phyloP scores from a whole-genome alignment of 2,888 invertebrate species.

The Leptinotarsa tumamoca region DNA sequence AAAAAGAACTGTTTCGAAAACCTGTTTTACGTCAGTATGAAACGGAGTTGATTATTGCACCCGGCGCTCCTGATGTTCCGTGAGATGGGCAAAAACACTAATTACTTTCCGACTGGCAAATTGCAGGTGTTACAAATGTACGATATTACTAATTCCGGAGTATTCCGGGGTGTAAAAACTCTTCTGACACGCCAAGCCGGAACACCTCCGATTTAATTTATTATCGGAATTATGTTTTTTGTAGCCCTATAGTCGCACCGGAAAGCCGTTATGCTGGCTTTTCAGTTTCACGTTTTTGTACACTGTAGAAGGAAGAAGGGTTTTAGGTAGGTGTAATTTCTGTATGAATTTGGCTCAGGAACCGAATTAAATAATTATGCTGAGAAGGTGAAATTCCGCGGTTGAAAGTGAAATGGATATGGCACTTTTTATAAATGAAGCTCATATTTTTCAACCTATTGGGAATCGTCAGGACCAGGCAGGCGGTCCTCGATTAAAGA shows the following conservation, averaged over 20 bases:
- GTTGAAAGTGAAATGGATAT: background rate
- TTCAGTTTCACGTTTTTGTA: slow-evolving; percentile 31
- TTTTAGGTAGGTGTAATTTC: slow-evolving; percentile 20
- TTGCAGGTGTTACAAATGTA: slow-evolving; percentile 66
- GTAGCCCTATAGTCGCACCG: slow-evolving; percentile 37
- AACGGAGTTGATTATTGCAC: background rate
- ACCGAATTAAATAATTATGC: background rate
- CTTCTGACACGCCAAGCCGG: slow-evolving; percentile 46
- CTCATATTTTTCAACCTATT: no score
- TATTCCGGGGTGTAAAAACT: slow-evolving; percentile 41
- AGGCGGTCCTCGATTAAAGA: no score
- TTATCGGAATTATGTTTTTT: slow-evolving; percentile 51
- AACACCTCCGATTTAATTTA: slow-evolving; percentile 55
- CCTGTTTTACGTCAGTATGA: background rate
- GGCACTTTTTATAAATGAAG: no score
- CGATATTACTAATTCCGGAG: slow-evolving; percentile 58
- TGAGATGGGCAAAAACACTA: slow-evolving; percentile 66
- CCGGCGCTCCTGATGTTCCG: slow-evolving; percentile 52
- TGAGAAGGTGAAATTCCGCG: background rate
- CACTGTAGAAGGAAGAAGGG: slow-evolving; percentile 9
- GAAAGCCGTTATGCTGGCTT: slow-evolving; percentile 44
- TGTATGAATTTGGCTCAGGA: slow-evolving; percentile 1
- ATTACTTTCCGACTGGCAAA: slow-evolving; percentile 66
- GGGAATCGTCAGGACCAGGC: no score
- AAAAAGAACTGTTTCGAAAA: background rate